Conservation (phyloP, 1,140 invertebrate species). For the Pararge aegeria region DNA sequence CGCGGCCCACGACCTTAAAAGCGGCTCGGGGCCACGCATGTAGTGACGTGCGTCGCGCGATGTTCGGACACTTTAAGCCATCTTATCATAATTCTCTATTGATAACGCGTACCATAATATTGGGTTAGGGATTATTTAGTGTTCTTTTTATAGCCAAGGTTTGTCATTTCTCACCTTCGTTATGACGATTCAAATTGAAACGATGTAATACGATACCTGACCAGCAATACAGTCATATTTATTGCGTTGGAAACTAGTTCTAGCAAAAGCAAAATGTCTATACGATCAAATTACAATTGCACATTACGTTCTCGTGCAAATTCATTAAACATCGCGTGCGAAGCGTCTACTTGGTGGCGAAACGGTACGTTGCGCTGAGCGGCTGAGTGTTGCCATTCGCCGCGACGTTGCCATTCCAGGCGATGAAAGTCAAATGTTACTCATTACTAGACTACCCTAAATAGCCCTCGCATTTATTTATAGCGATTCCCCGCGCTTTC, state of each 20-base stretch:
- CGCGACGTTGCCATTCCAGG: conserved; percentile 69
- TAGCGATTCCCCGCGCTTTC: background rate
- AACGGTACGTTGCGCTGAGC: conserved; percentile 54
- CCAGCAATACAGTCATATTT: background rate
- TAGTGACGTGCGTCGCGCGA: conserved; percentile 28
- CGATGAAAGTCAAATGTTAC: conserved; percentile 56
- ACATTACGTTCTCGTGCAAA: conserved; percentile 34
- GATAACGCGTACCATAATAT: conserved; percentile 10
- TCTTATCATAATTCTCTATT: conserved; percentile 11
- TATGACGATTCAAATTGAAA: background rate
- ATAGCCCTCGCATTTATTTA: conserved; percentile 7
- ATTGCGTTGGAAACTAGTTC: conserved; percentile 14
- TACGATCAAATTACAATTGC: conserved; percentile 31
- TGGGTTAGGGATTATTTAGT: background rate
- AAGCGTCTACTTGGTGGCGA: conserved; percentile 45
- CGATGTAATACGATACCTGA: conserved; percentile 6
- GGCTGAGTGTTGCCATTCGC: conserved; percentile 35
- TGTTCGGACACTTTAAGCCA: conserved; percentile 10
- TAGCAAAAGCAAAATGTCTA: conserved; percentile 12
- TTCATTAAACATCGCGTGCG: conserved; percentile 45
- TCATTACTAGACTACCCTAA: background rate
- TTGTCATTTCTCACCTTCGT: no score
- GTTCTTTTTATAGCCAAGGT: background rate
- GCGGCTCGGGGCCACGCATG: conserved; percentile 62
- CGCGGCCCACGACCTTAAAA: conserved; percentile 66